These are phyloP conservation scores for Calyptommatus sinebrachiatus DNA, from an alignment of 2,113 vertebrate species.

Conservation along the genomic window DNA sequence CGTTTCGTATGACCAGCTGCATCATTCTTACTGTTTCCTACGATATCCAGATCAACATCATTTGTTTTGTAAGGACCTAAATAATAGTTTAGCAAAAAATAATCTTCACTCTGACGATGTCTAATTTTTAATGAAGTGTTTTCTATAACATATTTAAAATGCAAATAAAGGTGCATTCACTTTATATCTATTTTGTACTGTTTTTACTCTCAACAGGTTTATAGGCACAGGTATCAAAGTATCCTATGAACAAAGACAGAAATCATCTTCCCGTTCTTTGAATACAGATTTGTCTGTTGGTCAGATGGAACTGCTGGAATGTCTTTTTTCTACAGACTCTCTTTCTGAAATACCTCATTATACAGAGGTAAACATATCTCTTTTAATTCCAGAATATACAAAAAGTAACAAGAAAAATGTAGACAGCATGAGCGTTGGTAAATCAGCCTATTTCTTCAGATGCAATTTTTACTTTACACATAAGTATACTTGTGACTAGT, in stretches of 20 bases:
- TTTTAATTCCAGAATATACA: neutral
- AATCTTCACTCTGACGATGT: neutral
- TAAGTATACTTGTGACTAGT: no score
- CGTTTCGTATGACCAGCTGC: no score
- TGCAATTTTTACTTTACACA: no score
- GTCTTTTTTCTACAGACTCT: slow-evolving; percentile 87
- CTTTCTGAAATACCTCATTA: slow-evolving; percentile 80
- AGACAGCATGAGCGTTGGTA: no score
- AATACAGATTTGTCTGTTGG: slow-evolving; percentile 87
- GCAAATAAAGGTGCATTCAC: neutral
- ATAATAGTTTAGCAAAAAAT: neutral
- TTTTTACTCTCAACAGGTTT: slow-evolving; percentile 75
- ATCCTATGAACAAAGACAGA: slow-evolving; percentile 89
- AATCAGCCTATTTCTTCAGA: no score
- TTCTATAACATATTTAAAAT: neutral
- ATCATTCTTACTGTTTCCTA: no score
- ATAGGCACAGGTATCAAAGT: slow-evolving; percentile 86
- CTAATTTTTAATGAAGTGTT: neutral
- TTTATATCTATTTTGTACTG: neutral
- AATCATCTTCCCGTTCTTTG: slow-evolving; percentile 78
- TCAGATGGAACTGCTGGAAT: slow-evolving; percentile 89
- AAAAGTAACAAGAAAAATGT: no score
- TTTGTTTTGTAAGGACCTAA: neutral
- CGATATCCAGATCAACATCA: no score
- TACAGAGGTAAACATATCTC: slow-evolving; percentile 81